Base-by-base conservation (phyloP, 2,888 invertebrate species). In the Eucera pruinosa region DNA sequence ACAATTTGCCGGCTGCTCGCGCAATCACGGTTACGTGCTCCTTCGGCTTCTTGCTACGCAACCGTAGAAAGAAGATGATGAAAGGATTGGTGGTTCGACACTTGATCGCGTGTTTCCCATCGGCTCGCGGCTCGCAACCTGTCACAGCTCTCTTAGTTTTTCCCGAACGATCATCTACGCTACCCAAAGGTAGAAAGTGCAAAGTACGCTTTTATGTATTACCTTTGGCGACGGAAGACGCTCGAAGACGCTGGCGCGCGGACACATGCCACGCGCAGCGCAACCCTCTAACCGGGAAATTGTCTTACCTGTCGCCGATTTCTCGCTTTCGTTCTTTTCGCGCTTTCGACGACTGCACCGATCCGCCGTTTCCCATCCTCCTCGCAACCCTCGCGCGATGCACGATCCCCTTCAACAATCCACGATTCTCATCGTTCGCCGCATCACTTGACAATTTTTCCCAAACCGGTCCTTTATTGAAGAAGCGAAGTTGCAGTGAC, bases 31-130 rank as follows among this genome's bases (percentile, higher is more conserved):
- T 87, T 3, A 91, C 89, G 3, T 47, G 86, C 6, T 87, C 82
- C 2, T 84, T 85, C 0, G 91, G 91, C 23, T 89, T 86, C 43
- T 87, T 88, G 9, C 83, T 86, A 2, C 88, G 86, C 48, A 92
- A 69, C 36, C 87, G 79, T 52, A 91, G 73, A 33, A 87, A 91
- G 67, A 92, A 92, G 2, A 90, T 86, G 25, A 92, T 81, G 55
- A 91, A 92, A 0, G 92, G 92, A 80, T 92, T 92, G 6, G 90
- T 89, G 0, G 88, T 75, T 1, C 87, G 79, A 11, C 64, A 65
- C 15, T 64, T 60, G 2, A 52, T 18, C 1, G 11, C 18, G 41
- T 72, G 69, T 20, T 43, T 68, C 9, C 20, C 20, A 6, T 13
- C 43, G n/a, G 0, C 0, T 23, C 27, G 39, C 18, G 18, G 13